Base-by-base conservation (phyloP, 2,113 vertebrate genomes). In the Morone saxatilis region DNA sequence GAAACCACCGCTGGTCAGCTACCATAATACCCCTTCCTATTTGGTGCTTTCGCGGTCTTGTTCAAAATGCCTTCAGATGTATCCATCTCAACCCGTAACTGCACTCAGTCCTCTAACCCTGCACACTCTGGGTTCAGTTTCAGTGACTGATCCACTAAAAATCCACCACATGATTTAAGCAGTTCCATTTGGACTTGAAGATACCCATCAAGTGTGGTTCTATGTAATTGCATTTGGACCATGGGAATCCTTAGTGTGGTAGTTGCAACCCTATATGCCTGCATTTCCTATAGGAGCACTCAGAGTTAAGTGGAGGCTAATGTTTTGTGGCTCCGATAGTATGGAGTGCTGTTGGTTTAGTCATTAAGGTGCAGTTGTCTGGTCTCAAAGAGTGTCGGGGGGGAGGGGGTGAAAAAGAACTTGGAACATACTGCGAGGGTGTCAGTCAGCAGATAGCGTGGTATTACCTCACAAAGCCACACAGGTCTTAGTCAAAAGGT, bases 201-300 rank as follows among this genome's bases (percentile, higher is more conserved):
- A 87, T 76, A 57, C 13, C 88, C 86, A 86, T 86, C 82, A 19
- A 70, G 54, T 91, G 92, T 71, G 93, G 93, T 92, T 86, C 59
- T 77, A 20, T 82, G 31, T 92, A 93, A 94, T 92, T 80, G 84
- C 79, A 92, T 94, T 90, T 89, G 78, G 76, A 86, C 59, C 78
- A 74, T 70, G 41, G 74, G 92, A 91, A 89, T 92, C 91, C 78
- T 91, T 91, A 92, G 82, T 92, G 91, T 84, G 88, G 91, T 92
- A 84, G 67, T 78, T 87, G 89, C 78, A 92, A 91, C 84, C 66
- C 72, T 88, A 85, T 92, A 87, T 85, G 86, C 74, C 36, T 68
- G 87, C 71, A 89, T 88, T 89, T 93, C 92, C 92, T 93, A 90
- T 90, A 92, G 92, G 90, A 93, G 91, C 92, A 90, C 91, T 94